A percentile compares a stretch with the other conserved stretches of the same genome.
phyloP scores from a whole-genome alignment of 2,797 vertebrate species.

The Octomys mimax region DNA sequence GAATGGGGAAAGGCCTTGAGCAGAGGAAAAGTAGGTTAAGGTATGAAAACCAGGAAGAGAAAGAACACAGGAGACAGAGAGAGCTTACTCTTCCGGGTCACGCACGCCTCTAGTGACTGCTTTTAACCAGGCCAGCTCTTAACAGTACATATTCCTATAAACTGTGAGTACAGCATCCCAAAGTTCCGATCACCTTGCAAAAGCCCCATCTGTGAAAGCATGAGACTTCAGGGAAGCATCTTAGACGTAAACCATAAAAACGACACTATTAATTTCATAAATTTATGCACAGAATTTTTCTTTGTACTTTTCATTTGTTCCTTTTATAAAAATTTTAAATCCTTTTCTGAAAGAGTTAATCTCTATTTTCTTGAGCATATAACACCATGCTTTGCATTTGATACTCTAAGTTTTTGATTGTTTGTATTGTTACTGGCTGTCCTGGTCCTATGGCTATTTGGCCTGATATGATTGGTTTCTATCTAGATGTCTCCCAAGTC shows the following conservation, averaged over 20 bases:
- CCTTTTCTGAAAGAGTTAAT: conserved; percentile 5
- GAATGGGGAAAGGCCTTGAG: not conserved
- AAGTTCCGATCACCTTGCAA: not conserved
- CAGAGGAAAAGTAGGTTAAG: not conserved
- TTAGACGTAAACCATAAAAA: not conserved
- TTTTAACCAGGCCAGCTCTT: not conserved
- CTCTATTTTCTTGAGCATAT: not conserved
- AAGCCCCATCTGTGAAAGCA: not conserved
- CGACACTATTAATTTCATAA: not conserved
- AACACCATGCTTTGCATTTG: not conserved
- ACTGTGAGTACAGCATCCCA: not conserved
- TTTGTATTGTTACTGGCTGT: not conserved
- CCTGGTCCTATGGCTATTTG: not conserved
- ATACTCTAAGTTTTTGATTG: not conserved
- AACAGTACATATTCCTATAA: not conserved
- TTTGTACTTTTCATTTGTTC: not conserved
- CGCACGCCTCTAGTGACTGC: not conserved
- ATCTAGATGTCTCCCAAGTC: not conserved
- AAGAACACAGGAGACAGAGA: not conserved
- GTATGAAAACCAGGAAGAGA: not conserved
- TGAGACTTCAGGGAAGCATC: no score
- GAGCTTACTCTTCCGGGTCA: not conserved
- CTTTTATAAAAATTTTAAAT: not conserved
- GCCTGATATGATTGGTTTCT: not conserved
- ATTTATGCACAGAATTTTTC: not conserved